Evolutionary conservation across 2,888 invertebrate species (phyloP), one percentile per base, ranked within the genome.

Genomic region (Scaeva pyrastri): DNA sequence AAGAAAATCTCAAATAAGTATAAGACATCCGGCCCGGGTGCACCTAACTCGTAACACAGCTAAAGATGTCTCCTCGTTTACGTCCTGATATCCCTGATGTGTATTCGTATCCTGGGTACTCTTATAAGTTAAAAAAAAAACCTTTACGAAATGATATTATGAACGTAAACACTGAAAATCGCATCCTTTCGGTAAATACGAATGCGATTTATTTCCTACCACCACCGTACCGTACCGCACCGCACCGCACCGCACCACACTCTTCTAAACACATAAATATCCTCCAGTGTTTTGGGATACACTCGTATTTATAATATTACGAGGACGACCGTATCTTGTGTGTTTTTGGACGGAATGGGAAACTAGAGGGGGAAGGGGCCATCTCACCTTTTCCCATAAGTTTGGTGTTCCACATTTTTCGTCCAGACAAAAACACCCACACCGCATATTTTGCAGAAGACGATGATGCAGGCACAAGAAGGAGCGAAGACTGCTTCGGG

Each of bases 111-210:
- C 3, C 3, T 6, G 7, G 3, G 12, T 41, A n/a, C 7, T 7
- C n/a, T 2, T 6, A 23, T 23, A 31, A 31, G 31, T n/a, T n/a
- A n/a, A 12, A 11, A 7, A 19, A 52, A 68, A 79, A 75, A 66
- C 72, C 75, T 76, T 72, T 80, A 80, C 73, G 76, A 80, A 68
- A 85, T 72, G 80, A 85, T 62, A 85, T 85, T 80, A 85, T 80
- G 80, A 80, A 72, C 79, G 80, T 73, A 85, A 85, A 85, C 85
- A 85, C 48, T 76, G 85, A 76, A 85, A 79, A 80, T 85, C 80
- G 80, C 60, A 85, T 85, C 85, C 85, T 85, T 80, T 85, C 73
- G 80, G 85, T 80, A 85, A 85, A 85, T 85, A 85, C 76, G 80
- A 80, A 85, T 80, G 68, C 80, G 85, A 85, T 85, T 85, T 85